Conservation (phyloP, 2,888 invertebrate genomes). For the Hirtodrosophila histrioides region DNA sequence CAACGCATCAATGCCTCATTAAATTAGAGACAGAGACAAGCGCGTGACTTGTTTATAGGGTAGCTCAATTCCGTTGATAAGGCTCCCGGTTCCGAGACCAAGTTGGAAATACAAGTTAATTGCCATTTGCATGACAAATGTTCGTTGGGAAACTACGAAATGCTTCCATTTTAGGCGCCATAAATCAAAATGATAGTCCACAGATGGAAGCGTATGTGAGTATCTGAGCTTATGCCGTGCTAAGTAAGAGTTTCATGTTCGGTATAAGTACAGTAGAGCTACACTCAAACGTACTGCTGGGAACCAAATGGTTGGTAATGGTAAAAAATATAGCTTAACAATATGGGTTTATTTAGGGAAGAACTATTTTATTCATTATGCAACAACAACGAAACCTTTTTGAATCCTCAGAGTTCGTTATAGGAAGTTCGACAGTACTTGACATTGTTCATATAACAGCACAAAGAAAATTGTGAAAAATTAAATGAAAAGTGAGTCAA, state of each 20-base stretch:
- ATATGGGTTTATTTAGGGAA: too few relatives aligned
- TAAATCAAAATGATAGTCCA: slow-evolving; percentile 52
- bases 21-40: slow-evolving; percentile 59
- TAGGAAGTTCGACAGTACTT: too few relatives aligned
- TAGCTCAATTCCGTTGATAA: slow-evolving; percentile 16
- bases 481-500: slow-evolving; percentile 10
- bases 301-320: too few relatives aligned
- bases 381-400: too few relatives aligned
- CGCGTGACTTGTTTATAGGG: slow-evolving; percentile 51
- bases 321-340: too few relatives aligned
- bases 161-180: slow-evolving; percentile 15
- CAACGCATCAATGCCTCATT: slow-evolving; percentile 67
- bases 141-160: slow-evolving; percentile 3
- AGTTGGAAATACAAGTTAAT: slow-evolving; percentile 24
- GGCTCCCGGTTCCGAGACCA: background rate
- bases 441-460: too few relatives aligned
- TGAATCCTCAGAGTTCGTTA: too few relatives aligned
- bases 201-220: slow-evolving; percentile 22
- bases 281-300: too few relatives aligned
- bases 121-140: slow-evolving; percentile 49
- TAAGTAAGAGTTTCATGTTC: background rate
- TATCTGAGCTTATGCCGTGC: background rate
- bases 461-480: background rate
- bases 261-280: too few relatives aligned
- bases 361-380: too few relatives aligned